These are phyloP conservation scores for Petrocephalus microphthalmus DNA, from an alignment of 2,113 vertebrate species.

Conservation along the genomic window DNA sequence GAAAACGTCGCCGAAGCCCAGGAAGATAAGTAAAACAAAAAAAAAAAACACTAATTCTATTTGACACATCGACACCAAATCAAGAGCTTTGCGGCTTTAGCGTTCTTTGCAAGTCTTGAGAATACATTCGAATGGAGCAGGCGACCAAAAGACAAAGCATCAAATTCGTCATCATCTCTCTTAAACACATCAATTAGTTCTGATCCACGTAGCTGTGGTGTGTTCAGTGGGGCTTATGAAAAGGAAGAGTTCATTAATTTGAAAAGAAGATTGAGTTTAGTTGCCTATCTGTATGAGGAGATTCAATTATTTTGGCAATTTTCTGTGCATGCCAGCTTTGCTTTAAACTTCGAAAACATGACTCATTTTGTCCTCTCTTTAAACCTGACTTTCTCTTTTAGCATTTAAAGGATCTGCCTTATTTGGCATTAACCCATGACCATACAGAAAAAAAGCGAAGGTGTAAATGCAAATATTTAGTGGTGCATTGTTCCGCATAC, in stretches of 20 bases:
- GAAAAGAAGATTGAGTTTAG: slow-evolving; percentile 38
- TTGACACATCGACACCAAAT: slow-evolving; percentile 27
- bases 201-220: slow-evolving; percentile 32
- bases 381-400: slow-evolving; percentile 54
- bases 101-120: slow-evolving; percentile 19
- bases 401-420: slow-evolving; percentile 61
- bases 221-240: slow-evolving; percentile 29
- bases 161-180: slow-evolving; percentile 28
- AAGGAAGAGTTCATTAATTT: slow-evolving; percentile 40
- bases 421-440: slow-evolving; percentile 54
- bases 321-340: slow-evolving; percentile 59
- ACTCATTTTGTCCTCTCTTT: slow-evolving; percentile 47
- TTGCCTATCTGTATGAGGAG: slow-evolving; percentile 44
- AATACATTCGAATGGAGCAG: slow-evolving; percentile 20
- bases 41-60: slow-evolving; percentile 17
- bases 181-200: slow-evolving; percentile 33
- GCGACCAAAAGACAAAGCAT: slow-evolving; percentile 9
- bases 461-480: slow-evolving; percentile 41
- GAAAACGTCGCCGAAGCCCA: background rate
- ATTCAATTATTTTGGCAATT: slow-evolving; percentile 39
- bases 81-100: slow-evolving; percentile 29
- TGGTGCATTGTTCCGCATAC: slow-evolving; percentile 50
- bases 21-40: background rate
- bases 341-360: slow-evolving; percentile 42
- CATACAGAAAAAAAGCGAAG: slow-evolving; percentile 29